Evolutionary conservation across 92 coral and sea anemone genomes (phyloP).

Genomic region (Bergia sp.): DNA sequence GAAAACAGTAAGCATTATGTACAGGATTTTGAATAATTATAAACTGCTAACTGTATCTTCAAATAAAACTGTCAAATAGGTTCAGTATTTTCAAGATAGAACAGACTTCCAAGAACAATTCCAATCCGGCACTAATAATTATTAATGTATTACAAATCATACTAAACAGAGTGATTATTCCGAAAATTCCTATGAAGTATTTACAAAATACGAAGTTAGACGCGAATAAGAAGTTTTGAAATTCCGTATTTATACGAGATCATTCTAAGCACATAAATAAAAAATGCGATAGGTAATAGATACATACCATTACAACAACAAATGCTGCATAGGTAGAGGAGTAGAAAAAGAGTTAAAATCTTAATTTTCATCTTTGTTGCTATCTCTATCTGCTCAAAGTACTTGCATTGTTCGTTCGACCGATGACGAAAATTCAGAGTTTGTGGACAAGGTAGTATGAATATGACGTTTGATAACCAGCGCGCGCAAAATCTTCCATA

Average conservation of each 20-base stretch:
- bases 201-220: too few species aligned
- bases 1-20: too few species aligned
- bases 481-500: background rate
- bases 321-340: background rate
- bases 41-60: background rate
- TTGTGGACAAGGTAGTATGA: background rate
- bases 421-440: background rate
- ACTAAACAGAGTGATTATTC: background rate
- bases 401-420: background rate
- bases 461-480: background rate
- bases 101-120: background rate
- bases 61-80: background rate
- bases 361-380: background rate
- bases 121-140: background rate
- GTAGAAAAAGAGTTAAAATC: background rate
- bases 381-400: background rate
- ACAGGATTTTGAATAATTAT: too few species aligned
- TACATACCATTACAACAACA: constrained; percentile 1
- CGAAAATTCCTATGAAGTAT: too few species aligned
- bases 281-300: too few species aligned
- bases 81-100: background rate
- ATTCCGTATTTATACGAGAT: too few species aligned
- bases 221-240: too few species aligned
- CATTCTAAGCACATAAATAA: too few species aligned
- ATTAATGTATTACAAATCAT: too few species aligned